phyloP scores from a whole-genome alignment of 1,140 invertebrate species.

The Brachionus paranguensis region DNA sequence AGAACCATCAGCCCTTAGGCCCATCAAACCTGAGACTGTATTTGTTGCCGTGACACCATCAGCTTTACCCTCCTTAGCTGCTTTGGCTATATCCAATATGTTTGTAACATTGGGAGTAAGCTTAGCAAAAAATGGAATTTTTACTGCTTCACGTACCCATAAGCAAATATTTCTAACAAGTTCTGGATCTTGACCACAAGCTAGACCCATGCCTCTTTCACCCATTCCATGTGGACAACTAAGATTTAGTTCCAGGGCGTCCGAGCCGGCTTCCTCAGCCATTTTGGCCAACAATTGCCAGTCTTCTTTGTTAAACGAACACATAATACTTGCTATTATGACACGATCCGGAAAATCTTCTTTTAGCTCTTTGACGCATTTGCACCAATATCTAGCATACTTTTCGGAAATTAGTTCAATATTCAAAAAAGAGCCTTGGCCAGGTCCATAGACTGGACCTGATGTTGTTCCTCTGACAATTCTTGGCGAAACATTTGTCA shows the following conservation, averaged over 20 bases:
- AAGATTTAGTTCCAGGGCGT: constrained; percentile 89
- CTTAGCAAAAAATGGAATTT: constrained; percentile 96
- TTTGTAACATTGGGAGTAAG: constrained; percentile 95
- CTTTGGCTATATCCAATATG: constrained; percentile 77
- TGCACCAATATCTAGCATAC: constrained; percentile 82
- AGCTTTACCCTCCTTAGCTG: constrained; percentile 80
- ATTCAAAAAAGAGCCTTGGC: constrained; percentile 88
- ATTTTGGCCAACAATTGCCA: constrained; percentile 75
- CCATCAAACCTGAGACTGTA: constrained; percentile 87
- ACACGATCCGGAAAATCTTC: constrained; percentile 81
- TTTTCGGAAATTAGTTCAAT: constrained; percentile 98
- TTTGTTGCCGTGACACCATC: constrained; percentile 93
- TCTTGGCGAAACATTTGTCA: constrained; percentile 91
- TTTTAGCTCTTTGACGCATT: constrained; percentile 80
- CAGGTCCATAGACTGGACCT: constrained; percentile 82
- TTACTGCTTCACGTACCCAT: constrained; percentile 77
- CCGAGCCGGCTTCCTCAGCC: constrained; percentile 75
- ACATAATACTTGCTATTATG: constrained; percentile 95
- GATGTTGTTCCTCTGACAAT: constrained; percentile 88
- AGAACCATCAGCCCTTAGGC: constrained; percentile 67
- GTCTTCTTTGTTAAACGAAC: constrained; percentile 75
- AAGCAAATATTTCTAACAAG: constrained; percentile 79
- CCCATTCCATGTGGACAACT: constrained; percentile 98
- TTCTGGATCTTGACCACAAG: constrained; percentile 82
- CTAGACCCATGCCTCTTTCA: constrained; percentile 83